A percentile compares a stretch with the other conserved stretches of the same genome.
phyloP scores from a whole-genome alignment of 2,113 vertebrate species.

The Ictalurus punctatus region DNA sequence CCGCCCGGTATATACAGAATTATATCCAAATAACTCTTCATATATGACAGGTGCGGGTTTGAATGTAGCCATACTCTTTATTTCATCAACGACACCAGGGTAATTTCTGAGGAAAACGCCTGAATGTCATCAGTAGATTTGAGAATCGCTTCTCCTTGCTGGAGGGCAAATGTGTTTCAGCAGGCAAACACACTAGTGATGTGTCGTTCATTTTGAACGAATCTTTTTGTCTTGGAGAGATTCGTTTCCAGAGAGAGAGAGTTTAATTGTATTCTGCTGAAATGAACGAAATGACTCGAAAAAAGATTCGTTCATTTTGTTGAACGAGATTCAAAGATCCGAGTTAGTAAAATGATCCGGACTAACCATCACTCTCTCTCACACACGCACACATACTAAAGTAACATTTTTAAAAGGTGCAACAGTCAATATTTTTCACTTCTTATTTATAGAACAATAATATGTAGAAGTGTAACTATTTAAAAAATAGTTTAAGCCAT shows the following conservation, averaged over 20 bases:
- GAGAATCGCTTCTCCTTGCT: neutral
- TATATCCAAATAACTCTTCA: neutral
- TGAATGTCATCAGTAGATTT: slow-evolving; percentile 6
- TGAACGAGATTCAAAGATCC: no score
- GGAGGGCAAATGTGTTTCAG: slow-evolving; percentile 12
- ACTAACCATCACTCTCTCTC: no score
- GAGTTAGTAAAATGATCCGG: no score
- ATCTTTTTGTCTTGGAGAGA: no score
- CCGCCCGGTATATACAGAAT: neutral
- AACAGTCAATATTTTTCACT: neutral
- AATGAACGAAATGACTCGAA: no score
- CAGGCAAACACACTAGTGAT: neutral
- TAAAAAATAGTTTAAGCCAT: neutral
- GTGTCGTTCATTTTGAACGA: no score
- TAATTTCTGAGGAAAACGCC: no score
- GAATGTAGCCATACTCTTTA: neutral
- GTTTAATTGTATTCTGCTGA: no score
- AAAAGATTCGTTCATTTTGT: no score
- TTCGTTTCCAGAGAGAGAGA: no score
- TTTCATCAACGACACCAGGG: neutral
- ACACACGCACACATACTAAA: neutral
- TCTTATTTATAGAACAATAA: no score
- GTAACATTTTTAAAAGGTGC: neutral
- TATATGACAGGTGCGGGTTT: neutral
- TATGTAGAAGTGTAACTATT: neutral